Evolutionary conservation across 2,797 vertebrate genomes (phyloP).

Genomic region (Cossypha caffra): DNA sequence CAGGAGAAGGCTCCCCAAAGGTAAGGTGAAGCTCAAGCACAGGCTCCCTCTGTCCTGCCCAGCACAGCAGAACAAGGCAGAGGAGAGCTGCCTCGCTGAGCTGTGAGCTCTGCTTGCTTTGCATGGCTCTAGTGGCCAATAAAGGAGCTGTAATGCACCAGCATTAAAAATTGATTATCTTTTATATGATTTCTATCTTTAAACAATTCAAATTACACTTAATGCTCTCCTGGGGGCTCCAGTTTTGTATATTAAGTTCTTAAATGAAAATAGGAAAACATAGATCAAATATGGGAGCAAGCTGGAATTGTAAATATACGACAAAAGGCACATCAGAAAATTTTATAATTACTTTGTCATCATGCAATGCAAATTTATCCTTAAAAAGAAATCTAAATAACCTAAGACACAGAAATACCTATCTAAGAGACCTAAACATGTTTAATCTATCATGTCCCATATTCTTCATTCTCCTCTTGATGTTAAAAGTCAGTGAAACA

Average conservation of each 20-base stretch:
- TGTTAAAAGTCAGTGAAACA: background rate
- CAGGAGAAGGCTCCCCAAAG: background rate
- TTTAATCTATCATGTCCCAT: background rate
- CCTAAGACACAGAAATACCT: background rate
- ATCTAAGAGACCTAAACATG: background rate
- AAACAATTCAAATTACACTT: background rate
- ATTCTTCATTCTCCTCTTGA: background rate
- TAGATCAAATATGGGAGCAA: background rate
- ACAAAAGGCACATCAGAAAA: background rate
- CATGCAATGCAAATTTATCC: background rate
- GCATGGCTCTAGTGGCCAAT: background rate
- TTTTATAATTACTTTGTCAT: background rate
- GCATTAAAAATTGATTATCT: background rate
- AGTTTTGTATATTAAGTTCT: background rate
- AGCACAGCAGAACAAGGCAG: background rate
- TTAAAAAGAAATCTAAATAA: background rate
- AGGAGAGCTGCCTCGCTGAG: background rate
- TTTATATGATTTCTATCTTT: background rate
- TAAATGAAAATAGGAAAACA: background rate
- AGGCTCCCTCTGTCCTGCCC: rapidly evolving
- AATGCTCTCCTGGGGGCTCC: background rate
- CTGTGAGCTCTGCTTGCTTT: background rate
- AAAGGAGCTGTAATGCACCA: background rate
- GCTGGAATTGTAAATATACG: background rate
- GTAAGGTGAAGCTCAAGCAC: background rate